Base-by-base conservation (phyloP, 2,113 vertebrate genomes). In the Butorides virescens region DNA sequence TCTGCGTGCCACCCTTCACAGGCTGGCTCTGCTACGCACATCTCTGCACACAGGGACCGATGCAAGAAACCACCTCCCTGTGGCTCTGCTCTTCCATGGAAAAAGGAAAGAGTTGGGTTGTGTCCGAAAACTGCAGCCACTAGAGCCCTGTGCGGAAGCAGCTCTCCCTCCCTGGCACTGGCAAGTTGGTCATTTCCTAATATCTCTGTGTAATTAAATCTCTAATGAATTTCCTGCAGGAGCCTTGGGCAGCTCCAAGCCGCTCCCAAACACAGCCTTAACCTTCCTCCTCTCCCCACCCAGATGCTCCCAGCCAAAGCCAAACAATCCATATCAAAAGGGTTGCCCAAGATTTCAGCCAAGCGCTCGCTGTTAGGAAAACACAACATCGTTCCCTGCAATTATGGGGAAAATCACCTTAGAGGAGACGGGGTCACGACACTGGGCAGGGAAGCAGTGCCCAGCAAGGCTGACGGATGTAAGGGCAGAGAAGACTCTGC, bases 31-130 rank as follows among this genome's bases (percentile, higher is more conserved):
- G n/a, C 71, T 63, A 19, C 2, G 27, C 42, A 23, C 25, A 34
- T 15, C 61, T 62, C 53, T 36, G 36, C 58, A 36, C 30, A 12
- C 7, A 44, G 0, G 0, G 73, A 82, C 25, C 1, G 0, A 63
- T 9, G 23, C 17, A 74, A 75, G 26, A 62, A 61, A 62, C 11
- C 39, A 30, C 17, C 34, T 39, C 68, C 34, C 42, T 44, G 27
- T 42, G 42, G 30, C 44, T 78, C 74, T 52, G 30, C 30, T 46
- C 46, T 58, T 15, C 37, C 0, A 6, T 1, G 1, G 29, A 7
- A 25, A 52, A 68, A 26, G 15, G 26, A 70, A 66, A 6, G 29
- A 65, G 37, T 53, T 25, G 12, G 16, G 18, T 11, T 30, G 16
- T 18, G 32, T 25, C 21, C 3, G 1, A 61, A 68, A 49, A 15